phyloP scores from a whole-genome alignment of 2,797 vertebrate species.

The Mallotus villosus region DNA sequence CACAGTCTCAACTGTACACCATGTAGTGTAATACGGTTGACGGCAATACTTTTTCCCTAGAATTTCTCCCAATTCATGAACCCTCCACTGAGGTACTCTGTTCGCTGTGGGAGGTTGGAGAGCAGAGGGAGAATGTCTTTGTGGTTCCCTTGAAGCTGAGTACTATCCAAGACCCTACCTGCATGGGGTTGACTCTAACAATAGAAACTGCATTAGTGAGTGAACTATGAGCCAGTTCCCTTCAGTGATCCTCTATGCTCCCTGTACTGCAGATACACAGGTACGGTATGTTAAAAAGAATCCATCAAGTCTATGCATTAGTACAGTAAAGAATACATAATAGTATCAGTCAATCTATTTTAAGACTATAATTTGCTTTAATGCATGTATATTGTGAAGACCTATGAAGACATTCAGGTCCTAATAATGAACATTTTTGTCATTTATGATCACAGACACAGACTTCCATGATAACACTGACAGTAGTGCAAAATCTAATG shows the following conservation, averaged over 20 bases:
- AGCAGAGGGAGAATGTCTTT: constrained; percentile 51
- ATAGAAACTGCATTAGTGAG: constrained; percentile 51
- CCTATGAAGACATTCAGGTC: no score
- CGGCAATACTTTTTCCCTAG: neutral
- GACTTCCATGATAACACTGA: no score
- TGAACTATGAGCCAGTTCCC: constrained; percentile 40
- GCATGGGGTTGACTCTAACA: constrained; percentile 51
- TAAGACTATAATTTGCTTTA: no score
- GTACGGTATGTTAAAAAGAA: neutral
- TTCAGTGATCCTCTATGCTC: constrained; percentile 22
- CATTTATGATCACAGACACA: no score
- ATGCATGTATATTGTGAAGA: no score
- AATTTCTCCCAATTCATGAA: constrained; percentile 53
- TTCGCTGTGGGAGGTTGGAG: constrained; percentile 58
- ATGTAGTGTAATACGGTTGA: no score
- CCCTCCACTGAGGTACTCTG: constrained; percentile 47
- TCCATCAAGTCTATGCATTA: no score
- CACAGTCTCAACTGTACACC: no score
- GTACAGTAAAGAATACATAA: neutral
- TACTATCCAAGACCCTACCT: constrained; percentile 60
- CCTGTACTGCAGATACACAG: constrained; percentile 3
- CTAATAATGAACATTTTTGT: no score
- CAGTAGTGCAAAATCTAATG: no score
- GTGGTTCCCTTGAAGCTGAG: constrained; percentile 57
- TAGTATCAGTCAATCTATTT: neutral